These are phyloP conservation scores for Smithornis capensis DNA, from an alignment of 2,113 vertebrate genomes.

Conservation along the genomic window DNA sequence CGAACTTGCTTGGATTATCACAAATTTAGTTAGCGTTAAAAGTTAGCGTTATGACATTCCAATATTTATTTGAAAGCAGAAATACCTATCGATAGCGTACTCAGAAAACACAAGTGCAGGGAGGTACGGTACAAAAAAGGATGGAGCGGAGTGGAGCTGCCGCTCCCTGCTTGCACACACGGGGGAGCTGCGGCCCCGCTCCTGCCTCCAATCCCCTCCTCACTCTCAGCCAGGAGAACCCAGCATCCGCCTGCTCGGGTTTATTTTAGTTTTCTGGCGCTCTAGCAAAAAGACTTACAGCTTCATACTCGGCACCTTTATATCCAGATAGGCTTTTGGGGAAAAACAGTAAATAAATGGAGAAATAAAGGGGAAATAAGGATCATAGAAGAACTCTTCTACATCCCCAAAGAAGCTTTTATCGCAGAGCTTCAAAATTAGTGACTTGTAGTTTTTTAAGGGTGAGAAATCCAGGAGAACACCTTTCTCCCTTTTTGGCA, in stretches of 20 bases:
- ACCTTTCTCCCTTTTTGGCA: not conserved
- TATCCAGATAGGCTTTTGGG: fast-evolving
- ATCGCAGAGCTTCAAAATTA: not conserved
- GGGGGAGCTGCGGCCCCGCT: constrained; percentile 36
- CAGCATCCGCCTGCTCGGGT: not conserved
- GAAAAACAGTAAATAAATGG: fast-evolving
- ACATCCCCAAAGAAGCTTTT: not conserved
- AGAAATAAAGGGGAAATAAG: not conserved
- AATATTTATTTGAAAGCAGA: fast-evolving
- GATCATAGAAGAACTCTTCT: not conserved
- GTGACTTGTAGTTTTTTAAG: not conserved
- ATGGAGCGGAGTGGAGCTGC: not conserved
- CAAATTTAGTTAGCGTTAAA: fast-evolving
- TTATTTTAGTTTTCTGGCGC: not conserved
- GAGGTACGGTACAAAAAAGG: fast-evolving
- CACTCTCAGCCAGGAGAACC: not conserved
- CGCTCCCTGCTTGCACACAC: not conserved
- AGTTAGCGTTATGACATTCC: fast-evolving
- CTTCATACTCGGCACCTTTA: fast-evolving
- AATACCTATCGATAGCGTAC: not conserved
- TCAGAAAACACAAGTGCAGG: fast-evolving
- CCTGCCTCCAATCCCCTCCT: fast-evolving
- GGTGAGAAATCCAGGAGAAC: not conserved
- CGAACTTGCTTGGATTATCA: not conserved
- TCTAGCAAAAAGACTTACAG: fast-evolving